Conservation (phyloP, 2,888 invertebrate species). For the Metellina segmentata region DNA sequence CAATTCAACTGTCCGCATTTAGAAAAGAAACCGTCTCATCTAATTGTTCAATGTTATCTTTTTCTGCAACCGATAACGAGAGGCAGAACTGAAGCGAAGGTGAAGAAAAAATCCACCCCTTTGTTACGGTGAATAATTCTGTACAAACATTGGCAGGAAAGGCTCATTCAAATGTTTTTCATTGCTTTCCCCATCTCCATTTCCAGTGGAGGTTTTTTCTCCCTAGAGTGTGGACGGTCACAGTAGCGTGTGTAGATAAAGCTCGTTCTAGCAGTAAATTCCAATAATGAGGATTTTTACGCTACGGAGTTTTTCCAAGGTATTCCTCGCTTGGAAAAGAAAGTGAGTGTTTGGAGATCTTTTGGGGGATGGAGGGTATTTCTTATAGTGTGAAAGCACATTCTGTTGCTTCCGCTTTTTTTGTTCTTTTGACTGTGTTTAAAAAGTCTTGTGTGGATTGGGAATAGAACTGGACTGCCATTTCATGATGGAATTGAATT, state of each 20-base stretch:
- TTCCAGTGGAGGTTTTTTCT: conserved; percentile 16
- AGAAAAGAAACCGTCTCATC: conserved; percentile 50
- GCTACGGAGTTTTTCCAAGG: conserved; percentile 36
- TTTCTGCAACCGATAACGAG: conserved; percentile 26
- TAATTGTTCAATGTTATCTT: conserved; percentile 63
- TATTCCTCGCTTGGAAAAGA: background rate
- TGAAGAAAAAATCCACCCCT: conserved; percentile 18
- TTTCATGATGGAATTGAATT: conserved; percentile 9
- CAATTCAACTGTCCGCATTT: conserved; percentile 16
- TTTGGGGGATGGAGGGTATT: background rate
- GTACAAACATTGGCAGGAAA: conserved; percentile 63
- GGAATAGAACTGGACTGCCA: background rate
- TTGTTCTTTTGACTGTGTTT: background rate
- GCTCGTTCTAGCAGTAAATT: conserved; percentile 52
- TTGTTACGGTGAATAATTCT: conserved; percentile 63
- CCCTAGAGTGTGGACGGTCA: background rate
- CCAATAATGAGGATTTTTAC: conserved; percentile 66
- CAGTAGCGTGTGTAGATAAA: conserved; percentile 48
- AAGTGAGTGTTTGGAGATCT: conserved; percentile 19
- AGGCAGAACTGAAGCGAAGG: background rate
- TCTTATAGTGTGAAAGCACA: conserved; percentile 2
- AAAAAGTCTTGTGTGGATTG: background rate
- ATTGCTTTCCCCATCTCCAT: conserved; percentile 8
- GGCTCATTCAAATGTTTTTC: conserved; percentile 59
- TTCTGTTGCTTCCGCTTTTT: background rate